A percentile compares a stretch with the other conserved stretches of the same genome.
Evolutionary conservation across 1,140 invertebrate species (phyloP).

Genomic region (Wiebesia pumilae): DNA sequence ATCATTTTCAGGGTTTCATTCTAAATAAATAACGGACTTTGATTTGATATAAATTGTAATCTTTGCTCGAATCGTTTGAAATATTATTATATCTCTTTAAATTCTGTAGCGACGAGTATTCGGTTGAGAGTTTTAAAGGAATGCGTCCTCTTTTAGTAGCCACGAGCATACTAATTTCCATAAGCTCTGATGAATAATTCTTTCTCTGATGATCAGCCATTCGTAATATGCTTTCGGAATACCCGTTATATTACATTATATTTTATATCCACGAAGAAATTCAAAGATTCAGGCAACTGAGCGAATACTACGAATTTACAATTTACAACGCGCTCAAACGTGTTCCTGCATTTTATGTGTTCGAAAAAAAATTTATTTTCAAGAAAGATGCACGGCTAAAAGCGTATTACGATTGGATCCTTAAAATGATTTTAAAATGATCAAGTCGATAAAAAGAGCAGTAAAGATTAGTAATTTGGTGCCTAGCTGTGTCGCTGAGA

Average conservation of each 20-base stretch:
- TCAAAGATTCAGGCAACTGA: not conserved
- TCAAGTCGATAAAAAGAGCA: constrained; percentile 13
- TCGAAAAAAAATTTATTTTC: not conserved
- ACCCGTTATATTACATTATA: not conserved
- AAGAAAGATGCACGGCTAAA: not conserved
- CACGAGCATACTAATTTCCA: too few relatives aligned
- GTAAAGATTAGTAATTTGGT: constrained; percentile 30
- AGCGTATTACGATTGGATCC: not conserved
- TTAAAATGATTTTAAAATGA: not conserved
- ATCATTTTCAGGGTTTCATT: too few relatives aligned
- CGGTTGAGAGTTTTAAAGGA: too few relatives aligned
- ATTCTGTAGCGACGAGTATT: too few relatives aligned
- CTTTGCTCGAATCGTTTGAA: too few relatives aligned
- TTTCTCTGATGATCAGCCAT: not conserved
- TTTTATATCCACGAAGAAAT: not conserved
- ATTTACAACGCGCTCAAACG: not conserved
- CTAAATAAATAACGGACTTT: too few relatives aligned
- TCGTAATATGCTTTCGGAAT: not conserved
- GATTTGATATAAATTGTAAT: too few relatives aligned
- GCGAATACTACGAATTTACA: not conserved
- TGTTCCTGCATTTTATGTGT: not conserved
- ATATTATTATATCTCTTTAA: too few relatives aligned
- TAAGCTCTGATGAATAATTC: not conserved
- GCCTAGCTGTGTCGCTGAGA: constrained; percentile 31
- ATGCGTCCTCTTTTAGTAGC: too few relatives aligned